Conservation (phyloP, 53 echinoderm and acorn worm genomes). For the Paracentrotus lividus region DNA sequence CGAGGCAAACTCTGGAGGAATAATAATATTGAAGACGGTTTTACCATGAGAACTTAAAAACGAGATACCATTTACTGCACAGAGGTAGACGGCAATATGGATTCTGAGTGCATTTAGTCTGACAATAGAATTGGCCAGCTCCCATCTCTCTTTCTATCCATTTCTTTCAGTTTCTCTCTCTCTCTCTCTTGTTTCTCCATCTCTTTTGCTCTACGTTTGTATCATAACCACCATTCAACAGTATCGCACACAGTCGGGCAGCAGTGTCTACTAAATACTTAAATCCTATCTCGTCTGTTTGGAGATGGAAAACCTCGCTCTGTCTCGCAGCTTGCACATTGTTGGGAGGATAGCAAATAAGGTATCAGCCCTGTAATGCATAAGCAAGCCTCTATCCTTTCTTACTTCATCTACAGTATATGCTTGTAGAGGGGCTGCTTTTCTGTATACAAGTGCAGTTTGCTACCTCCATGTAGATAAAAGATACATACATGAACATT, state of each 20-base stretch:
- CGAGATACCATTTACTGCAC: neutral
- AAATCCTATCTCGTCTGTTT: conserved; percentile 7
- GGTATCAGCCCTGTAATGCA: neutral
- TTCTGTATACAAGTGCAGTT: neutral
- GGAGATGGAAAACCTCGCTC: neutral
- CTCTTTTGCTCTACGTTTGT: neutral
- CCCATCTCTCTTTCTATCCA: neutral
- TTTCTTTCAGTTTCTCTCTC: neutral
- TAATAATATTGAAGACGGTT: neutral
- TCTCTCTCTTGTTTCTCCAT: neutral
- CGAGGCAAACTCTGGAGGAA: neutral
- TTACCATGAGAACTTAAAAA: neutral
- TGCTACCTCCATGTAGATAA: neutral
- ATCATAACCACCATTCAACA: neutral
- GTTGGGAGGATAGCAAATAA: neutral
- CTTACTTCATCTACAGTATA: neutral
- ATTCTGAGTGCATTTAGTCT: neutral
- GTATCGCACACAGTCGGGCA: neutral
- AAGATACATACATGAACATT: neutral
- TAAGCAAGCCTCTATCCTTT: neutral
- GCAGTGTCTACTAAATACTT: neutral
- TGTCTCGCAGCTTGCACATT: neutral
- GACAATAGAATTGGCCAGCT: conserved; percentile 3
- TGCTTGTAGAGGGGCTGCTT: neutral
- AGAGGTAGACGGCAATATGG: neutral